Evolutionary conservation across 2,113 vertebrate species (phyloP), one percentile per base, ranked within the genome.

Genomic region (Anarhynchus alexandrinus): DNA sequence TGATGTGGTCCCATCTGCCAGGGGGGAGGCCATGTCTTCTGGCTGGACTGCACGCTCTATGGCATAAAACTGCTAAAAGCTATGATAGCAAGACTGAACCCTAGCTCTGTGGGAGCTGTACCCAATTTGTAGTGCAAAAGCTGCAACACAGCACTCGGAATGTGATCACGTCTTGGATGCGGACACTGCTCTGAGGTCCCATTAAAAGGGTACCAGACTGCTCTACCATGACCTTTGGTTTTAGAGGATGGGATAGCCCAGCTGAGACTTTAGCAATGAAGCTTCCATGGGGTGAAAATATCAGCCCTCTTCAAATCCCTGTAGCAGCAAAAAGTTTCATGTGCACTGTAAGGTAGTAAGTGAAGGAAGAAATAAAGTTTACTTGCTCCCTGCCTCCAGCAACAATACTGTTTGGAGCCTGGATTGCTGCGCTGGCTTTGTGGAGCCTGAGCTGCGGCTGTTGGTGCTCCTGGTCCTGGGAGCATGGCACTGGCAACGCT

Each of bases 121-220:
- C 20, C 42, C 17, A 47, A 12, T 22, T 7, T 32, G 23, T 23
- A 13, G 25, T 2, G 6, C 34, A 40, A 59, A 77, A 72, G 16
- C 27, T 47, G 22, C 21, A 25, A 3, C 12, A 10, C 13, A 30
- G 36, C 27, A 70, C 8, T 62, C 11, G 3, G 42, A 38, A 22
- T 27, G 36, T 15, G 14, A 22, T 45, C 21, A 5, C 2, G 1
- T 26, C 57, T n/a, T 0, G 2, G 15, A 23, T 57, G 36, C 42
- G 57, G 55, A 21, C 17, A 3, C 40, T 30, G 43, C 36, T n/a
- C 36, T 58, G 76, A 58, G 40, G 25, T 70, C 25, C 69, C 36
- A 21, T 54, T 52, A 45, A 15, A 77, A 62, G 34, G 25, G 3
- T 12, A 10, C 4, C 29, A 69, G 12, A 27, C 27, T 76, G 61